Base-by-base conservation (phyloP, 30 jellyfish, hydroid and myxozoan genomes). In the Chironex yamaguchii region DNA sequence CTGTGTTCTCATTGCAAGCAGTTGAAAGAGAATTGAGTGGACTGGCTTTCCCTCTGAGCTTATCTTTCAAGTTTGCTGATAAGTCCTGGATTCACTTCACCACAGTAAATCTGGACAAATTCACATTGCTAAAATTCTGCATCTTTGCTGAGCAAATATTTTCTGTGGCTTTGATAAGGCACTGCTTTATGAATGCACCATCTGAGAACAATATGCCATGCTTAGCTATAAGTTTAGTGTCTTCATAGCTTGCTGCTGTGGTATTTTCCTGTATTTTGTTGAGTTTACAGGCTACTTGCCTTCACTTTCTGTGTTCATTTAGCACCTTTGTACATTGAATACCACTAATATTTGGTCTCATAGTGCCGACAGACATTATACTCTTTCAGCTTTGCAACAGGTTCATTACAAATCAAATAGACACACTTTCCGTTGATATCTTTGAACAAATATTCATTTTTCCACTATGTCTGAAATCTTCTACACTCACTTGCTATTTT, bases 131-230 rank as follows among this genome's bases (percentile, higher is more conserved):
- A 11, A 66, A 66, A 66, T 23, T 28, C 1, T 66, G 32, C 67
- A 66, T 2, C 29, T 21, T 66, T 11, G 25, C 79, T 29, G 49
- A 11, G 49, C 34, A 66, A 25, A 66, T 29, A 22, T 24, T 35
- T 66, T 66, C 79, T 23, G 49, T 35, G 32, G 49, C 66, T 66
- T 66, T 36, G 49, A n/a, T n/a, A n/a, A n/a, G n/a, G n/a, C n/a
- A n/a, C n/a, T n/a, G n/a, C n/a, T n/a, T n/a, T n/a, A n/a, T 29
- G 49, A 23, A 66, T 3, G 4, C 49, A 66, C 79, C 34, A 3
- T 66, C 79, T 66, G 79, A 23, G 1, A 66, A 66, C 32, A n/a
- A n/a, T n/a, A n/a, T n/a, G n/a, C n/a, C n/a, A n/a, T n/a, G n/a
- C n/a, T n/a, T n/a, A n/a, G n/a, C n/a, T n/a, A n/a, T n/a, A n/a